phyloP scores from a whole-genome alignment of 2,888 invertebrate species.

The Caradrina kadenii region DNA sequence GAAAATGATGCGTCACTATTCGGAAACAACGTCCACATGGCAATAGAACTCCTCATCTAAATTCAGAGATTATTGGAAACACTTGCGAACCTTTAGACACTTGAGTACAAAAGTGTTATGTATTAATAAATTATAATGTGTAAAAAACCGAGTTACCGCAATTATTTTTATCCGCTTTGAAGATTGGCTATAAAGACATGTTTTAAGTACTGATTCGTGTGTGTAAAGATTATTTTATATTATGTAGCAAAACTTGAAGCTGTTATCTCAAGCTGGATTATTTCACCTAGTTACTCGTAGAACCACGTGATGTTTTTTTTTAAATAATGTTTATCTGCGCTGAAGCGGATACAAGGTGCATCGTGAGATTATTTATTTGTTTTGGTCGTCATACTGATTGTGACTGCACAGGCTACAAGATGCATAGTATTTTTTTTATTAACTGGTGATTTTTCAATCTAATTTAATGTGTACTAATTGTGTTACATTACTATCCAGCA shows the following conservation, averaged over 20 bases:
- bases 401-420: neutral
- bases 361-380: constrained; percentile 22
- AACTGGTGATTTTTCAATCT: no score
- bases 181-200: constrained; percentile 5
- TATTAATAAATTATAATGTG: constrained; percentile 20
- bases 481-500: no score
- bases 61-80: constrained; percentile 25
- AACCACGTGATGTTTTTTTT: constrained; percentile 43
- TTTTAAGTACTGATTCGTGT: constrained; percentile 12
- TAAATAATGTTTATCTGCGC: constrained; percentile 18
- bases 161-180: constrained; percentile 33
- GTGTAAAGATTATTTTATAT: constrained; percentile 13
- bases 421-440: neutral
- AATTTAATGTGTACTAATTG: no score
- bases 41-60: constrained; percentile 12
- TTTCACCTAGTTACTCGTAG: constrained; percentile 33
- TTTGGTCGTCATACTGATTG: constrained; percentile 21
- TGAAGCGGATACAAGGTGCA: constrained; percentile 25
- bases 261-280: constrained; percentile 31
- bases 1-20: constrained; percentile 4
- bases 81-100: constrained; percentile 3
- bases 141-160: constrained; percentile 27
- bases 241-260: constrained; percentile 1
- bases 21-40: constrained; percentile 10
- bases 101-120: constrained; percentile 27